phyloP scores from a whole-genome alignment of 2,113 vertebrate genomes.

The Poecile atricapillus region DNA sequence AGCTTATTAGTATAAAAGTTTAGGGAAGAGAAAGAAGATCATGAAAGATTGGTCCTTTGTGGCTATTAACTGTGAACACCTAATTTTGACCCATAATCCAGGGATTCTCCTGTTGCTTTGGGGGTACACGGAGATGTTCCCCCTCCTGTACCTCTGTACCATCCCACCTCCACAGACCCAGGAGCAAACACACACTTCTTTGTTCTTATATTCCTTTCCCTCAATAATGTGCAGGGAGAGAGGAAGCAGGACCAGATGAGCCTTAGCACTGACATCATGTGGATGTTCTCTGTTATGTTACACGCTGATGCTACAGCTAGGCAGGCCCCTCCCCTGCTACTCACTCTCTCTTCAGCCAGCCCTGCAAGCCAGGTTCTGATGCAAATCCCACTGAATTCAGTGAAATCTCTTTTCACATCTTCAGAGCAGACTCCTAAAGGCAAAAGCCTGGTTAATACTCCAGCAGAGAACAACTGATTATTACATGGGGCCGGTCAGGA shows the following conservation, averaged over 20 bases:
- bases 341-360: neutral
- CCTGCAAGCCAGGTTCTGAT: neutral
- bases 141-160: neutral
- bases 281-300: neutral
- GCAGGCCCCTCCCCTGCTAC: neutral
- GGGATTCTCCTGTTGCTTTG: neutral
- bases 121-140: neutral
- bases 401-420: neutral
- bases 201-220: neutral
- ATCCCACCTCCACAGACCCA: rapidly evolving
- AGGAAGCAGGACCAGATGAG: neutral
- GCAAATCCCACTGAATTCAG: neutral
- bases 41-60: neutral
- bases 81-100: neutral
- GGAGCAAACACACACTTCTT: neutral
- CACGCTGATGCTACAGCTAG: neutral
- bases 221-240: neutral
- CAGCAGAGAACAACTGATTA: neutral
- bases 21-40: neutral
- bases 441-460: neutral
- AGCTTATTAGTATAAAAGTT: neutral
- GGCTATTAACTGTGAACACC: neutral
- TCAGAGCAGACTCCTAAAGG: neutral
- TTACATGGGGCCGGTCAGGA: neutral
- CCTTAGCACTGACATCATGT: neutral